phyloP scores from a whole-genome alignment of 2,888 invertebrate species.

The Pardosa pseudoannulata region DNA sequence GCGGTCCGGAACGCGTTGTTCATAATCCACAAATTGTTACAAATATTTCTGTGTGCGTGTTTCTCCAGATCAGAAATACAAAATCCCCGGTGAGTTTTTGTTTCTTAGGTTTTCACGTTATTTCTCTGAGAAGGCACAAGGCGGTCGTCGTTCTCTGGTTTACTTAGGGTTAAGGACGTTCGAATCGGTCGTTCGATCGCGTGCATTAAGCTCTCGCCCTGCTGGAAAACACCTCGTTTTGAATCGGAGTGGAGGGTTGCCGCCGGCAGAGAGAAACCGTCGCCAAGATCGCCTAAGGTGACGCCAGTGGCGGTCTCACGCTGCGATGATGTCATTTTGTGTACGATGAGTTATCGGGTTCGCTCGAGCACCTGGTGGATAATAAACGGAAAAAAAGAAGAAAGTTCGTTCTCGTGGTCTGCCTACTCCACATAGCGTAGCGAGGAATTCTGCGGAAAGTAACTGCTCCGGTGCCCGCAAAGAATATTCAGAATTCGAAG shows the following conservation, averaged over 20 bases:
- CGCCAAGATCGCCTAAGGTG: slow-evolving; percentile 24
- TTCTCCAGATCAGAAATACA: no score
- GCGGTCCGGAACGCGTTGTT: background rate
- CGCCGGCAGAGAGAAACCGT: background rate
- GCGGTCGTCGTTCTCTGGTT: background rate
- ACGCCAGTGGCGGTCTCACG: slow-evolving; percentile 16
- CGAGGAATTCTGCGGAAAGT: background rate
- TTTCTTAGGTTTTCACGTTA: no score
- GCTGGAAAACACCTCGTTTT: slow-evolving; percentile 38
- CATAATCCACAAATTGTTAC: slow-evolving; percentile 1
- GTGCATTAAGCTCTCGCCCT: slow-evolving; percentile 16
- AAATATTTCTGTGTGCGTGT: background rate
- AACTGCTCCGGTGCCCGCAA: no score
- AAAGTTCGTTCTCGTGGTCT: background rate
- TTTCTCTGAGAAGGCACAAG: background rate
- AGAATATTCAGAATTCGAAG: no score
- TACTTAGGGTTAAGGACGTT: slow-evolving; percentile 14
- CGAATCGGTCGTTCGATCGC: slow-evolving; percentile 41
- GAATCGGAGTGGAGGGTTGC: slow-evolving; percentile 39
- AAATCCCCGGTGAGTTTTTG: no score
- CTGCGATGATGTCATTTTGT: background rate
- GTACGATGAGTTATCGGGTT: slow-evolving; percentile 7
- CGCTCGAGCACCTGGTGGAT: background rate
- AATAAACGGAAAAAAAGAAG: background rate
- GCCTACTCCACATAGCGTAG: background rate